A percentile compares a stretch with the other conserved stretches of the same genome.
These are phyloP conservation scores for Alces alces DNA, from an alignment of 2,113 vertebrate genomes.

Conservation along the genomic window DNA sequence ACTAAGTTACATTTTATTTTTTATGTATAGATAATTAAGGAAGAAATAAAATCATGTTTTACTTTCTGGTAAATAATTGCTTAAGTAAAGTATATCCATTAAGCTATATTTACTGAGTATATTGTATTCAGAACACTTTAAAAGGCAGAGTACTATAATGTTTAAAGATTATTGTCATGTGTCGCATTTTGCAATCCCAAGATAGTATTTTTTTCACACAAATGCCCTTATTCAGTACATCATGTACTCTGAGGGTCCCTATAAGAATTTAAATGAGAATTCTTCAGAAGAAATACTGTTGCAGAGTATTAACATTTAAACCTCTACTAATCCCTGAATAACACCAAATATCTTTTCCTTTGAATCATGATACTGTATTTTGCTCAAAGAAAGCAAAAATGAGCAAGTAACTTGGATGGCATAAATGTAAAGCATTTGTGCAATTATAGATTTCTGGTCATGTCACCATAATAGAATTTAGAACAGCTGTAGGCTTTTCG, in stretches of 20 bases:
- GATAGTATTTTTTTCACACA: conserved; percentile 43
- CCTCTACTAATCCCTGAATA: conserved; percentile 70
- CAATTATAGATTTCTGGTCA: conserved; percentile 49
- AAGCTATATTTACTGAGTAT: neutral
- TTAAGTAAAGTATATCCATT: neutral
- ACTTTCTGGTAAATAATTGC: neutral
- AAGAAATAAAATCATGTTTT: neutral
- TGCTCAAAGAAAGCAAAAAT: conserved; percentile 65
- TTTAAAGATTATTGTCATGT: conserved; percentile 44
- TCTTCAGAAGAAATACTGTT: conserved; percentile 68
- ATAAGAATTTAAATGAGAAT: conserved; percentile 76
- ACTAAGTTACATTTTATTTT: neutral
- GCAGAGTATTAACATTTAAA: conserved; percentile 77
- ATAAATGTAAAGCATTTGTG: conserved; percentile 44
- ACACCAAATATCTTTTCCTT: conserved; percentile 66
- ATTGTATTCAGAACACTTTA: neutral
- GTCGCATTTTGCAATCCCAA: conserved; percentile 68
- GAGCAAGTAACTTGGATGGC: conserved; percentile 48
- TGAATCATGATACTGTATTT: conserved; percentile 59
- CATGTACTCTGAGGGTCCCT: conserved; percentile 15
- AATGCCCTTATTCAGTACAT: conserved; percentile 60
- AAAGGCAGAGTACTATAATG: neutral
- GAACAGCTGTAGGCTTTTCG: conserved; percentile 6
- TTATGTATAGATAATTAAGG: neutral
- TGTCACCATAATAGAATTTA: conserved; percentile 17